Evolutionary conservation across 2,113 vertebrate species (phyloP).

Genomic region (Hipposideros armiger): DNA sequence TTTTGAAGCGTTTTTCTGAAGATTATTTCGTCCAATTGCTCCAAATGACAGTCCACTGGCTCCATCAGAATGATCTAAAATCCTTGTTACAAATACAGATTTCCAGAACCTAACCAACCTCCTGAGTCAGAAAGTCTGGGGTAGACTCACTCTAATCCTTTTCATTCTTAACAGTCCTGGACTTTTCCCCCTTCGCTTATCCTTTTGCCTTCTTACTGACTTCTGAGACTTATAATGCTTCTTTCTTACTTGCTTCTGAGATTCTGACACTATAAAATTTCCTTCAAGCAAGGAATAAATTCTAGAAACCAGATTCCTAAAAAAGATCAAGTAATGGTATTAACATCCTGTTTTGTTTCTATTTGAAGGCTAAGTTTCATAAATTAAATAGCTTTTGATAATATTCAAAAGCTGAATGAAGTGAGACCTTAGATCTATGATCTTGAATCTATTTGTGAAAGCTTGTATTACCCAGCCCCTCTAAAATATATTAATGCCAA

Average conservation of each 20-base stretch:
- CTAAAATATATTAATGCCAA: neutral
- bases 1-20: neutral
- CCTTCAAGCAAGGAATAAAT: neutral
- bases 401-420: neutral
- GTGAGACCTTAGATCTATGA: neutral
- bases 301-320: neutral
- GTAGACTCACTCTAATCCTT: neutral
- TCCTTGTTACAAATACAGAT: neutral
- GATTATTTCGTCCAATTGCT: neutral
- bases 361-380: neutral
- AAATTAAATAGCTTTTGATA: neutral
- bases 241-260: neutral
- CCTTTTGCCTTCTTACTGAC: neutral
- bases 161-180: neutral
- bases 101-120: neutral
- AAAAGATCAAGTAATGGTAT: neutral
- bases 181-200: neutral
- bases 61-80: neutral
- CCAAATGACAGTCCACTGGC: neutral
- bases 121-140: neutral
- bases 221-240: neutral
- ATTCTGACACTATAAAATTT: neutral
- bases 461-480: neutral
- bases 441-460: slow-evolving; percentile 6
- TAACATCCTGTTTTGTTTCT: neutral